Percentiles rank a stretch among this genome's conserved stretches.
Conservation (phyloP, 2,888 invertebrate species). For the Rotaria sp. region DNA sequence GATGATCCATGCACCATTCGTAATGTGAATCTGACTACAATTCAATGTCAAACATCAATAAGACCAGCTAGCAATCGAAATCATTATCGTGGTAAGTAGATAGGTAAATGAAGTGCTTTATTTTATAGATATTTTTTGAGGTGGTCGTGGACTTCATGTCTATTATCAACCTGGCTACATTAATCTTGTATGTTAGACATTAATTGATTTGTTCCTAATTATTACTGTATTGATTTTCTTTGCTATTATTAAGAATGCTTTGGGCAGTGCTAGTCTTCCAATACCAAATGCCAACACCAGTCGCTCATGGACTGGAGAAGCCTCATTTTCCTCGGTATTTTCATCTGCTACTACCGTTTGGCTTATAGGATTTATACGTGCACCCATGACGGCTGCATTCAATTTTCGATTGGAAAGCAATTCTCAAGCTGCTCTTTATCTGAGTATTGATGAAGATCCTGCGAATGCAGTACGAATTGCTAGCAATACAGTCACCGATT, state of each 20-base stretch:
- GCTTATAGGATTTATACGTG: slow-evolving; percentile 31
- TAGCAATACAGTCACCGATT: background rate
- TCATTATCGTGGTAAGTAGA: no score
- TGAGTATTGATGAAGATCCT: slow-evolving; percentile 42
- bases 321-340: background rate
- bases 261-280: no score
- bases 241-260: no score
- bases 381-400: background rate
- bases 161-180: no score
- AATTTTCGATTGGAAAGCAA: slow-evolving; percentile 41
- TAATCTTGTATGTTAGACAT: no score
- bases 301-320: no score
- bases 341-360: background rate
- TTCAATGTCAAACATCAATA: background rate
- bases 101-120: no score
- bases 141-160: no score
- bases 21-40: background rate
- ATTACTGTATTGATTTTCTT: no score
- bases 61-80: background rate
- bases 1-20: background rate
- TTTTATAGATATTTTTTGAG: no score
- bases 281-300: no score
- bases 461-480: slow-evolving; percentile 42
- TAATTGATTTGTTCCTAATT: no score
- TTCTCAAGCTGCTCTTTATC: slow-evolving; percentile 44